A percentile compares a stretch with the other conserved stretches of the same genome.
Conservation (phyloP, 2,888 invertebrate species). For the Drosophila meridiana region DNA sequence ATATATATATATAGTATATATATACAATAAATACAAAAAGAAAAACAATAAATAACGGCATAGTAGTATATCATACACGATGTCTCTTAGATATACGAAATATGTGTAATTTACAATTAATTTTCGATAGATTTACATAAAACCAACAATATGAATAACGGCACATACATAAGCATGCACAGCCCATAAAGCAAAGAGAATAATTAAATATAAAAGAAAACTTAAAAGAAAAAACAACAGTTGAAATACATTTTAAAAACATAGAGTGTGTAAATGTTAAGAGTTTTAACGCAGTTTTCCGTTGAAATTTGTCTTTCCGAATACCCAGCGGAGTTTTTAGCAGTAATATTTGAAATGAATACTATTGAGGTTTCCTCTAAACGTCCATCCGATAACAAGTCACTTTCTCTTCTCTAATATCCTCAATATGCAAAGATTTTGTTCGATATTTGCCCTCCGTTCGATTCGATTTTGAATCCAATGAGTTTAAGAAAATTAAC, state of each 20-base stretch:
- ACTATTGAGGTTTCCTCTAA: not conserved
- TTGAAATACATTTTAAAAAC: constrained; percentile 5
- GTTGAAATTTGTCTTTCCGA: constrained; percentile 12
- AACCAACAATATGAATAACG: constrained; percentile 32
- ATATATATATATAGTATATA: constrained; percentile 9
- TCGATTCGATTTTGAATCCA: not conserved
- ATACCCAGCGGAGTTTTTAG: constrained; percentile 5
- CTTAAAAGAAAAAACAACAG: not conserved
- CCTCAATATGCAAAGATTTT: not conserved
- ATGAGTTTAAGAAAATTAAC: not conserved
- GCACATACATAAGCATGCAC: constrained; percentile 31
- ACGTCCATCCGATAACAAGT: not conserved
- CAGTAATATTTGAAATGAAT: not conserved
- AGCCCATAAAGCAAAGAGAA: constrained; percentile 1
- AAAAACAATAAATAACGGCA: constrained; percentile 26
- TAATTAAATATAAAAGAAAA: not conserved
- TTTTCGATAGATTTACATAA: constrained; percentile 79
- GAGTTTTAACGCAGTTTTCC: constrained; percentile 22
- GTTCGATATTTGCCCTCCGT: not conserved
- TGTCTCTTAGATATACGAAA: constrained; percentile 25
- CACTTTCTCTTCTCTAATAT: not conserved
- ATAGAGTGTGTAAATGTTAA: constrained; percentile 23
- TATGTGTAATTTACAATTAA: constrained; percentile 55
- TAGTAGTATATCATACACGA: constrained; percentile 8
- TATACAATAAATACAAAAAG: constrained; percentile 40